Base-by-base conservation (phyloP, 2,113 vertebrate genomes). In the Zapus hudsonius region DNA sequence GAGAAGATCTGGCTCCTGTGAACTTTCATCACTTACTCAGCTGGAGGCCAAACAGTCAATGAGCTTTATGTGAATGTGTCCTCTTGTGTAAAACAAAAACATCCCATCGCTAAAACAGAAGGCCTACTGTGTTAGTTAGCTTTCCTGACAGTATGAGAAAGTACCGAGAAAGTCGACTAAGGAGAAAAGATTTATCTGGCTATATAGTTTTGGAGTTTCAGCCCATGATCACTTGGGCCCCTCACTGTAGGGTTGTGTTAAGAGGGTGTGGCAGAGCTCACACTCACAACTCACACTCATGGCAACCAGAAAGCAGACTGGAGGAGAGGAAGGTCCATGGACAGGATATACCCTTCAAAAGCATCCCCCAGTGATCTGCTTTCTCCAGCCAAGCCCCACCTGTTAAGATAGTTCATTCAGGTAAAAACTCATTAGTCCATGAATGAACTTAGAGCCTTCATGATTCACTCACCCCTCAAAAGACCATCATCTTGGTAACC, bases 51-150 rank as follows among this genome's bases (percentile, higher is more conserved):
- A 88, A 52, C 13, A 74, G 52, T 82, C 11, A 72, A 69, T 83
- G 42, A 70, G 76, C 42, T 78, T 90, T 73, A 29, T 27, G 1
- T n/a, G 63, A 73, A 19, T 85, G 16, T 36, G 40, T 82, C 73
- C 81, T 57, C 63, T 89, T 75, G 76, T 52, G 81, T 85, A 73
- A 91, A 89, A 87, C 70, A 84, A 59, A 92, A 40, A 57, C 16
- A 2, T 15, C 47, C 72, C 84, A 27, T 42, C 76, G 80, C 3
- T 91, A 80, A 92, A 80, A 76, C 40, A 42, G 59, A 87, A 74
- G 83, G 84, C 73, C 52, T 61, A 33, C 9, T 27, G n/a, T 64
- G 6, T 42, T 23, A 42, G 38, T 29, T 42, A 29, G 29, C 27
- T 20, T 42, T 73, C 16, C 69, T 61, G 7, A n/a, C 70, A 69